Evolutionary conservation across 2,797 vertebrate species (phyloP), one percentile per base, ranked within the genome.

Genomic region (Pyrocephalus nanus): DNA sequence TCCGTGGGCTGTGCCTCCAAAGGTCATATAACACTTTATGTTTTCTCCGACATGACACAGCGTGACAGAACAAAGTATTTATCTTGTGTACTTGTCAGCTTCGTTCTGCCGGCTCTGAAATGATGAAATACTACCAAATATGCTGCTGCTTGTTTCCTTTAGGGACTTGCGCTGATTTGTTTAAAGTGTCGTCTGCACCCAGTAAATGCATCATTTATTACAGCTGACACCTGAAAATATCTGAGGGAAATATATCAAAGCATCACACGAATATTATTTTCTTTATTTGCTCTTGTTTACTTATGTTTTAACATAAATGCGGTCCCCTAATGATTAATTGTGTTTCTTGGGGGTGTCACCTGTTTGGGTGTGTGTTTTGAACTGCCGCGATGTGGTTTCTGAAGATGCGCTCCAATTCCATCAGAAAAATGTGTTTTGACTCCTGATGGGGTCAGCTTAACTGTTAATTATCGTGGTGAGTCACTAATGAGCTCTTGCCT

Each of bases 41-140:
- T 97, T 97, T 97, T 95, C 97, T 79, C 60, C 51, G 15, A 95
- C 84, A 85, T 96, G 97, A 97, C 97, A 96, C 84, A 76, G 94
- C 48, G 36, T 95, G 97, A 96, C 97, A 98, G 97, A 97, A 97
- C 96, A 95, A 97, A 97, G 97, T 96, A 96, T 97, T 97, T 97
- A 96, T 97, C 97, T 97, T 97, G 93, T 97, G 97, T 98, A 94
- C 95, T 95, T 98, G 97, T 98, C 97, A 97, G 96, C 95, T 97
- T 94, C 87, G 55, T 97, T 98, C 93, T 94, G 91, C 85, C 12
- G 79, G 70, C 96, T 97, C 97, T 7, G 5, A 74, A 78, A 96
- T 97, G 97, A 97, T 97, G 96, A 97, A 97, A 97, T 95, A 72
- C 94, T 97, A 70, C 89, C 50, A 74, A 97, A 94, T 96, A 91